Evolutionary conservation across 1,140 invertebrate species (phyloP).

Genomic region (Ceratina calcarata): DNA sequence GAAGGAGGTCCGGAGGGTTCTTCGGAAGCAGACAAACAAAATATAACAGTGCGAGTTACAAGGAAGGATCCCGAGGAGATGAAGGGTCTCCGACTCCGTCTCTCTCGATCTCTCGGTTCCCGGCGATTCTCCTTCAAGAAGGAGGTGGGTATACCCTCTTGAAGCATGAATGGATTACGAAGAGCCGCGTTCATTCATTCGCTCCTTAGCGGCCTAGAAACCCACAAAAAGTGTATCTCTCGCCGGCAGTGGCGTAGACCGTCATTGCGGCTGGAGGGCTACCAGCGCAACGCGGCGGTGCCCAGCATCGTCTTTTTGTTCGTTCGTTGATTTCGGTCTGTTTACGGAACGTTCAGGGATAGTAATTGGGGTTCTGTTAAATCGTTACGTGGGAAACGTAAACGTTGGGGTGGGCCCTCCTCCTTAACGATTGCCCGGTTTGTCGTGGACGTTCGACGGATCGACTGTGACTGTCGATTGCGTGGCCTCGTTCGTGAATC

Average conservation of each 20-base stretch:
- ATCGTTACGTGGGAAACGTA: constrained; percentile 22
- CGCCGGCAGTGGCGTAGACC: constrained; percentile 50
- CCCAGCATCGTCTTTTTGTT: constrained; percentile 2
- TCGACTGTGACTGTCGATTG: neutral
- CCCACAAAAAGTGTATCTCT: constrained; percentile 75
- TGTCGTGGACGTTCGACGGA: neutral
- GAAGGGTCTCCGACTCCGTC: constrained; percentile 59
- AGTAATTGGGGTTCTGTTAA: constrained; percentile 35
- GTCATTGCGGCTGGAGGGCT: constrained; percentile 46
- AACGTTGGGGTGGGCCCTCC: neutral
- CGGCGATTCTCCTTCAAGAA: constrained; percentile 52
- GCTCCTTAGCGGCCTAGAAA: constrained; percentile 76
- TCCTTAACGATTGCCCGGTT: neutral
- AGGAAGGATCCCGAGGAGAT: constrained; percentile 67
- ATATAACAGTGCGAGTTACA: constrained; percentile 72
- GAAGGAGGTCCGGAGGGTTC: constrained; percentile 64
- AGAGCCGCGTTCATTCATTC: constrained; percentile 77
- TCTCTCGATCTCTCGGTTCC: constrained; percentile 8
- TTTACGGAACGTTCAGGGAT: constrained; percentile 23
- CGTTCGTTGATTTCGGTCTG: neutral
- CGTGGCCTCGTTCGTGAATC: neutral
- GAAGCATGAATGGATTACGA: constrained; percentile 78
- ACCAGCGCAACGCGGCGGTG: neutral
- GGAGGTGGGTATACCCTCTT: constrained; percentile 68
- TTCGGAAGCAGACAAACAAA: constrained; percentile 74